Conservation (phyloP, 1,140 invertebrate species). For the Oppia nitens region DNA sequence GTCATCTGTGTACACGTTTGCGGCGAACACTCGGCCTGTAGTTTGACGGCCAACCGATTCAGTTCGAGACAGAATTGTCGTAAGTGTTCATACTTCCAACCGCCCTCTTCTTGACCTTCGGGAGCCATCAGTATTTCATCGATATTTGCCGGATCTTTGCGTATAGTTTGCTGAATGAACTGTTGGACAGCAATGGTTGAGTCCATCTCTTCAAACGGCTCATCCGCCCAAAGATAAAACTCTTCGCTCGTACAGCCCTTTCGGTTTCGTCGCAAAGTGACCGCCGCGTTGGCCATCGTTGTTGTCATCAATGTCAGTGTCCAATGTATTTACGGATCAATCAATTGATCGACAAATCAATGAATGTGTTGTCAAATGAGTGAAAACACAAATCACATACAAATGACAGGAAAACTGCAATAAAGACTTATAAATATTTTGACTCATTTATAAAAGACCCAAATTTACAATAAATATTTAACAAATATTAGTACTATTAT, state of each 20-base stretch:
- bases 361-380: too few species aligned
- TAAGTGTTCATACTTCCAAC: slow-evolving; percentile 99
- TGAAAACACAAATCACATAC: too few species aligned
- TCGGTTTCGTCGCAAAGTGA: slow-evolving; percentile 12
- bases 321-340: too few species aligned
- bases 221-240: slow-evolving; percentile 93
- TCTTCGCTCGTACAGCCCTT: slow-evolving; percentile 42
- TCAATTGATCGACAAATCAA: too few species aligned
- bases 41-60: slow-evolving; percentile 82
- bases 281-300: background rate
- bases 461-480: too few species aligned
- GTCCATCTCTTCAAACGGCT: slow-evolving; percentile 98
- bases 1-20: slow-evolving; percentile 98
- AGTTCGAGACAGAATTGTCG: slow-evolving; percentile 98
- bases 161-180: slow-evolving; percentile 95
- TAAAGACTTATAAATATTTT: too few species aligned
- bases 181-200: slow-evolving; percentile 95
- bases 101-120: slow-evolving; percentile 92
- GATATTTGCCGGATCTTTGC: slow-evolving; percentile 76
- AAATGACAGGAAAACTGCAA: too few species aligned
- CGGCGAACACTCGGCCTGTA: slow-evolving; percentile 73
- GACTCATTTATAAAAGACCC: too few species aligned
- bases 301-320: too few species aligned
- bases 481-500: too few species aligned
- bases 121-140: slow-evolving; percentile 89